Evolutionary conservation across 64 coral and sea anemone species (phyloP), one percentile per base, ranked within the genome.

Genomic region (Montipora sp.): DNA sequence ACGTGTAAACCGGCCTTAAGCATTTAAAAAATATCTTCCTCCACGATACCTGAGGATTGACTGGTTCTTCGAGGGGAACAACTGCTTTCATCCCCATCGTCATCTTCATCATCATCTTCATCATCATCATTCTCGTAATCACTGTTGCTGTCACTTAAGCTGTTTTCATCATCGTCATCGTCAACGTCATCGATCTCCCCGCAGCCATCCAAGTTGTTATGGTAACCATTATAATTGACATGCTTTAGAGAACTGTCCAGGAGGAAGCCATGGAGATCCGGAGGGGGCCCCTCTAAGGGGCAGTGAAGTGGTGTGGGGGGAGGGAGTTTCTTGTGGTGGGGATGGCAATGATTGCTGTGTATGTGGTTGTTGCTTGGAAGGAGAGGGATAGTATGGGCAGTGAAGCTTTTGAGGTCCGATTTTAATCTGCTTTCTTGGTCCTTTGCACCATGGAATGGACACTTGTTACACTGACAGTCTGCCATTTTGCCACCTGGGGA

Each of bases 371-470:
- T 71, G 82, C 51, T 85, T 2, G 93, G 79, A 76, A 78, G n/a
- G 73, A 80, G 80, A 83, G 93, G 77, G 36, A 72, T 83, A 36
- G 87, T 60, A 68, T 94, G 88, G 58, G 79, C 18, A 8, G 65
- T 85, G 14, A 71, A 94, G 77, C 81, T 94, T 78, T 94, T 94
- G 87, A 77, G 83, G 3, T 89, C 89, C 8, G 87, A 53, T 72
- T 85, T 94, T 9, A 90, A 87, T 94, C 88, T 89, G 36, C 72
- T 94, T 49, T 94, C 93, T 47, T 90, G 88, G 76, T 94, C 93
- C 80, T 94, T 94, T 18, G 72, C 58, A 47, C 87, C 70, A 68
- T 94, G 93, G 21, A 71, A 94, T 7, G 93, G 80, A 18, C 93
- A 94, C 22, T 94, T 94, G 45, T 83, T 80, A 72, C 93, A 94